Percentiles rank a stretch among this genome's conserved stretches.
These are phyloP conservation scores for Amyelois transitella DNA, from an alignment of 1,140 invertebrate species.

Conservation along the genomic window DNA sequence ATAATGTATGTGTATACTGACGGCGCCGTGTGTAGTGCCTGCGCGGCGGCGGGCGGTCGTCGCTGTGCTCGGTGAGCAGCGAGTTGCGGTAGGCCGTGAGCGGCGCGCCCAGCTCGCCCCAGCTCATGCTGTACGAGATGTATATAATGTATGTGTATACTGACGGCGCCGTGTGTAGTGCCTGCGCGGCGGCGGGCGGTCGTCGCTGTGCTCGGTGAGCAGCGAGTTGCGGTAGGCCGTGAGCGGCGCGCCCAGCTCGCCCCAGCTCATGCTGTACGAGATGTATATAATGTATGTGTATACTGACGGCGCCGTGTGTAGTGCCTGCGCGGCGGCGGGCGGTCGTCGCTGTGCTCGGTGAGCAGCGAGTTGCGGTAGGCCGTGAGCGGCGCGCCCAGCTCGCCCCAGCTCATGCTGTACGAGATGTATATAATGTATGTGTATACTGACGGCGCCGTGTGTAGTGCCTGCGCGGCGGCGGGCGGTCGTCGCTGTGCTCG, in stretches of 20 bases:
- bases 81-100: slow-evolving; percentile 91
- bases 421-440: background rate
- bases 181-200: slow-evolving; percentile 58
- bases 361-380: slow-evolving; percentile 93
- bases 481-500: slow-evolving; percentile 81
- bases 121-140: slow-evolving; percentile 50
- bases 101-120: slow-evolving; percentile 94
- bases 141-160: slow-evolving; percentile 7
- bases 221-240: slow-evolving; percentile 91
- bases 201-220: slow-evolving; percentile 86
- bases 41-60: slow-evolving; percentile 71
- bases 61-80: slow-evolving; percentile 88
- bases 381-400: slow-evolving; percentile 93
- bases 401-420: slow-evolving; percentile 77
- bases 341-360: slow-evolving; percentile 84
- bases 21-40: slow-evolving; percentile 40
- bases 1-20: slow-evolving; percentile 14
- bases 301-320: slow-evolving; percentile 41
- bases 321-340: slow-evolving; percentile 45
- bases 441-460: slow-evolving; percentile 30
- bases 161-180: slow-evolving; percentile 42
- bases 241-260: slow-evolving; percentile 95
- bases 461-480: slow-evolving; percentile 49
- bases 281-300: background rate
- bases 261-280: slow-evolving; percentile 71